Evolutionary conservation across 2,888 invertebrate genomes (phyloP).

Genomic region (Hermodice carunculata): DNA sequence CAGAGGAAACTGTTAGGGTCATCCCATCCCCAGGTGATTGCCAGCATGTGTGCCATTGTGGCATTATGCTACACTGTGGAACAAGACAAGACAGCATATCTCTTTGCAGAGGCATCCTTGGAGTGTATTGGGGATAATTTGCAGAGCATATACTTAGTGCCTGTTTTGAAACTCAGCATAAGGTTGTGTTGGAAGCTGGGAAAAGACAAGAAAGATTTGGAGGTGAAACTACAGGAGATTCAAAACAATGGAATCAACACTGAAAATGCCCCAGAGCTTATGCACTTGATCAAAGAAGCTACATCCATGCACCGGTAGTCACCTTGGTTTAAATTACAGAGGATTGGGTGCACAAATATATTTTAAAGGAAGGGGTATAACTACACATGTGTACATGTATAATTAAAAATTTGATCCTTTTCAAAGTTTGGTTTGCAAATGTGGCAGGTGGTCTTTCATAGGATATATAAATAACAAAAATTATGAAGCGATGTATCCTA

Average conservation of each 20-base stretch:
- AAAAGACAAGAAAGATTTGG: conserved; percentile 63
- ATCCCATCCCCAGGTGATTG: conserved; percentile 50
- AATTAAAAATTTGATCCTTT: too few species aligned
- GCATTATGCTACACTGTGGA: conserved; percentile 58
- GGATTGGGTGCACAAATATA: too few species aligned
- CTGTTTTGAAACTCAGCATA: conserved; percentile 59
- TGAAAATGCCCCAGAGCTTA: conserved; percentile 16
- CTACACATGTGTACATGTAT: too few species aligned
- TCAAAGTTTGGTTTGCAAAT: too few species aligned
- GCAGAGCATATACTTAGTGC: conserved; percentile 50
- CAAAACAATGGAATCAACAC: conserved; percentile 18
- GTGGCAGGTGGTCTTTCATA: too few species aligned
- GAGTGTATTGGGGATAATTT: conserved; percentile 48
- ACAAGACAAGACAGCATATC: conserved; percentile 54
- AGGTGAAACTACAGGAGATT: conserved; percentile 49
- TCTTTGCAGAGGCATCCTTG: conserved; percentile 63
- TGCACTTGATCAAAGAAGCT: conserved; percentile 21
- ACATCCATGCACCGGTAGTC: too few species aligned
- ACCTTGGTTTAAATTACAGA: too few species aligned
- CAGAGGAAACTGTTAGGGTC: conserved; percentile 65
- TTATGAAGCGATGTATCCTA: too few species aligned
- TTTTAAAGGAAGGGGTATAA: too few species aligned
- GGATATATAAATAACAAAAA: too few species aligned
- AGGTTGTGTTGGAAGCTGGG: conserved; percentile 66
- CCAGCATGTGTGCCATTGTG: conserved; percentile 62